A percentile compares a stretch with the other conserved stretches of the same genome.
These are phyloP conservation scores for Sapayoa aenigma DNA, from an alignment of 2,113 vertebrate species.

Conservation along the genomic window DNA sequence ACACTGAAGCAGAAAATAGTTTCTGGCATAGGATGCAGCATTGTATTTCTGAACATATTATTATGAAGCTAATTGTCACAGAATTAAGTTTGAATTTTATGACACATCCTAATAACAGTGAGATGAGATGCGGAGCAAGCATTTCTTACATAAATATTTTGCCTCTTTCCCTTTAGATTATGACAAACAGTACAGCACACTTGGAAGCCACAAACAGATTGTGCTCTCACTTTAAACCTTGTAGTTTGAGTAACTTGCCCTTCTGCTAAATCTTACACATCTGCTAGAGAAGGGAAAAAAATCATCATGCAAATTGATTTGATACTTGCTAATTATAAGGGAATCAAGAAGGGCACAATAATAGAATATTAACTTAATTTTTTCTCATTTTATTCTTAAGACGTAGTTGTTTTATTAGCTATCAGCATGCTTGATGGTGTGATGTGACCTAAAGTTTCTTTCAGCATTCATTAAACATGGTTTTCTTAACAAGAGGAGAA, in stretches of 20 bases:
- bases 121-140: background rate
- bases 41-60: slow-evolving; percentile 16
- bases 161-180: background rate
- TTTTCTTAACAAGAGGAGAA: slow-evolving; percentile 5
- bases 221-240: background rate
- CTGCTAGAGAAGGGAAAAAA: background rate
- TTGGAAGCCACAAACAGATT: background rate
- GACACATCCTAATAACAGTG: background rate
- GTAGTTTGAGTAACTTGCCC: background rate
- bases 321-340: background rate
- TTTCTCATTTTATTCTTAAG: slow-evolving; percentile 5
- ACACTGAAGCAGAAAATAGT: slow-evolving; percentile 42
- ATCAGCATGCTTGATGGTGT: background rate
- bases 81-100: slow-evolving; percentile 7
- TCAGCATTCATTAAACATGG: background rate
- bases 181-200: background rate
- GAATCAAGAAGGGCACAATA: background rate
- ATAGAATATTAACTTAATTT: background rate
- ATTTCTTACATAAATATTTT: slow-evolving; percentile 9
- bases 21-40: background rate
- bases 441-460: slow-evolving; percentile 6
- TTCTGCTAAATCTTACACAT: background rate
- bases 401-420: background rate
- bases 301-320: background rate
- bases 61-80: slow-evolving; percentile 34